A percentile compares a stretch with the other conserved stretches of the same genome.
Conservation (phyloP, 2,113 vertebrate genomes). For the Pelvicachromis taeniatus region DNA sequence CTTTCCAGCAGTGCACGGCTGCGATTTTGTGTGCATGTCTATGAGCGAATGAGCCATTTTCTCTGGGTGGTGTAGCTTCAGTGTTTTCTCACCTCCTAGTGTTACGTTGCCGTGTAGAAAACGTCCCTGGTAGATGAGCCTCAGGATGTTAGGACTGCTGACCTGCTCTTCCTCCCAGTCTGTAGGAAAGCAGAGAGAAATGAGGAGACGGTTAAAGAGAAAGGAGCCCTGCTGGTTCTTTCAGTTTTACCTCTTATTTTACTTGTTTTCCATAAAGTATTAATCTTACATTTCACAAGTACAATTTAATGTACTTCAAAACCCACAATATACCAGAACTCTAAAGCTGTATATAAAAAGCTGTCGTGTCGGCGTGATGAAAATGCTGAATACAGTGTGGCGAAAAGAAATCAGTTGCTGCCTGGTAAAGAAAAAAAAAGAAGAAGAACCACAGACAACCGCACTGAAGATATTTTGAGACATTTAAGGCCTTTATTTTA, state of each 20-base stretch:
- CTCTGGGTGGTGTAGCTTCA: background rate
- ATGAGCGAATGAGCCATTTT: background rate
- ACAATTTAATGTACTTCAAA: background rate
- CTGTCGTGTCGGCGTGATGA: background rate
- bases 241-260: background rate
- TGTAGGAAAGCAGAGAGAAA: conserved; percentile 50
- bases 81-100: conserved; percentile 86
- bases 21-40: conserved; percentile 24
- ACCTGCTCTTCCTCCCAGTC: conserved; percentile 98
- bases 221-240: background rate
- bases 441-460: background rate
- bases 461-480: conserved; percentile 3
- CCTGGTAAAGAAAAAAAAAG: background rate
- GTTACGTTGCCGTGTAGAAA: conserved; percentile 99
- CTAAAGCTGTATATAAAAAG: background rate
- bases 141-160: conserved; percentile 94
- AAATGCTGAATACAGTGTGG: background rate
- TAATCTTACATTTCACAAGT: background rate
- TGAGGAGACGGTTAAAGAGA: background rate
- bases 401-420: background rate
- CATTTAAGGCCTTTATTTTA: background rate
- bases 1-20: conserved; percentile 55
- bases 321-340: background rate
- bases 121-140: conserved; percentile 98
- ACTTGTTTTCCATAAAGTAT: background rate